A percentile compares a stretch with the other conserved stretches of the same genome.
Evolutionary conservation across 2,888 invertebrate species (phyloP).

Genomic region (Oligia strigilis): DNA sequence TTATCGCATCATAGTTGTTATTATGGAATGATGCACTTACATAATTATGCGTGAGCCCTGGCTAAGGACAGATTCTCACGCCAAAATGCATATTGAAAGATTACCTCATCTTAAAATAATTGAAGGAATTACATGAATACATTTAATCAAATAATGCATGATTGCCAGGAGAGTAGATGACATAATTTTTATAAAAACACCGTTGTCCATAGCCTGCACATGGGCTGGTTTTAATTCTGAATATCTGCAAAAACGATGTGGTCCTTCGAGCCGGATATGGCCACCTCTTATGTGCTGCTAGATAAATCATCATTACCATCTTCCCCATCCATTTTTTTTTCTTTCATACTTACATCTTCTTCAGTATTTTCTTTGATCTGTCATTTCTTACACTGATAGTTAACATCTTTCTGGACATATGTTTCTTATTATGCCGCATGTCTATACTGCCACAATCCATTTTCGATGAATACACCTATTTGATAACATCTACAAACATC

Average conservation of each 20-base stretch:
- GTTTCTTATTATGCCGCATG: not conserved
- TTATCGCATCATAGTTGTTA: slow-evolving; percentile 14
- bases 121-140: not conserved
- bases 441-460: not conserved
- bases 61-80: not conserved
- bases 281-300: not conserved
- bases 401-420: not conserved
- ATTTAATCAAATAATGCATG: not conserved
- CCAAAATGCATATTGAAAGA: not conserved
- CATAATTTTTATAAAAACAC: not conserved
- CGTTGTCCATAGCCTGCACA: not conserved
- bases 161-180: not conserved
- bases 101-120: not conserved
- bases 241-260: not conserved
- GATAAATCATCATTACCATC: not conserved
- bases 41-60: not conserved
- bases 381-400: not conserved
- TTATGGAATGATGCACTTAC: not conserved
- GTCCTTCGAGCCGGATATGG: not conserved
- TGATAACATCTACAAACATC: not conserved
- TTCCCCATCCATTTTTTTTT: not conserved
- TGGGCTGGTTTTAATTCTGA: not conserved
- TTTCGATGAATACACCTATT: not conserved
- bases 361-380: not conserved
- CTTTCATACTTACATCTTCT: not conserved